Percentiles rank a stretch among this genome's conserved stretches.
Conservation (phyloP, 2,888 invertebrate genomes). For the Drosophila planitibia region DNA sequence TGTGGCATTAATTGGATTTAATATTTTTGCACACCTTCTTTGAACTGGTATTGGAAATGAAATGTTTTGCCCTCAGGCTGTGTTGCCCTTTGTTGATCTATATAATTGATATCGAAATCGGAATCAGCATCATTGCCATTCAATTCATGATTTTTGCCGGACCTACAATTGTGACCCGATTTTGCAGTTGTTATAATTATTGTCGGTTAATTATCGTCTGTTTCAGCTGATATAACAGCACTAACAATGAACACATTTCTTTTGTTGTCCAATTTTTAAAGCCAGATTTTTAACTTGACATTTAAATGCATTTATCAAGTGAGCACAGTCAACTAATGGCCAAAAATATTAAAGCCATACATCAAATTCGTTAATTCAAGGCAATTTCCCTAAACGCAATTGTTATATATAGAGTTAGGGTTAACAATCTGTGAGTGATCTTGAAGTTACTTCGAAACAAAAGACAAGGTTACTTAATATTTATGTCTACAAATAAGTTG, state of each 20-base stretch:
- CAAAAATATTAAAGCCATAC: slow-evolving; percentile 6
- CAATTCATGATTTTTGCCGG: slow-evolving; percentile 13
- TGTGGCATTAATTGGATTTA: slow-evolving; percentile 75
- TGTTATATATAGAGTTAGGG: slow-evolving; percentile 15
- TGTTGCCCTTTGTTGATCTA: slow-evolving; percentile 39
- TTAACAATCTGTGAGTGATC: slow-evolving; percentile 31
- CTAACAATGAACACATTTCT: slow-evolving; percentile 5
- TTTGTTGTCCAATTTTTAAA: not conserved
- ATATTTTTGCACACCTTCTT: slow-evolving; percentile 57
- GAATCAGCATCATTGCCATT: slow-evolving; percentile 48
- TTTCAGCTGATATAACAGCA: slow-evolving; percentile 40
- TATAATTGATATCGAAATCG: slow-evolving; percentile 35
- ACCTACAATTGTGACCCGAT: slow-evolving; percentile 44
- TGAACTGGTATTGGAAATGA: not conserved
- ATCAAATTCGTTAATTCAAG: slow-evolving; percentile 19
- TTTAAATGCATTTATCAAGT: slow-evolving; percentile 11
- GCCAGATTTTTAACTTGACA: slow-evolving; percentile 4
- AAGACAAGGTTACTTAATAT: slow-evolving; percentile 13
- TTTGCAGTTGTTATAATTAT: slow-evolving; percentile 67
- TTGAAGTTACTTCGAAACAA: slow-evolving; percentile 24
- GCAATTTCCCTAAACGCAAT: slow-evolving; percentile 14
- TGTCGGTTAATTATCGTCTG: slow-evolving; percentile 64
- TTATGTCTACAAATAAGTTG: not conserved
- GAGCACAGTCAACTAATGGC: slow-evolving; percentile 8
- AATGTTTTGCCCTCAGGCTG: slow-evolving; percentile 17